Conservation (phyloP, 2,113 vertebrate genomes). For the Crotalus tigris region DNA sequence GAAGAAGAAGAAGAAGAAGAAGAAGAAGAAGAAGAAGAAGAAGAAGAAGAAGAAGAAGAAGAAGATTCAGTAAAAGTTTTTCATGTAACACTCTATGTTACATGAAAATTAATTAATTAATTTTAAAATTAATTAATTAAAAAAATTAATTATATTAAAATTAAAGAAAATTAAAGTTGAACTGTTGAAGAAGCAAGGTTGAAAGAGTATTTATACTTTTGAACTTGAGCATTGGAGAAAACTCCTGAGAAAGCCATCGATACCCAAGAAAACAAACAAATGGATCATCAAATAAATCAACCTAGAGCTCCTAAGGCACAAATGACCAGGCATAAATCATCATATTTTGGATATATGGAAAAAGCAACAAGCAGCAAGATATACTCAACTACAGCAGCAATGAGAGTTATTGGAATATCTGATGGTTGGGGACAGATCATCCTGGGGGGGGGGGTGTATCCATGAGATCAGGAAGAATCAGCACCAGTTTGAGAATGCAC, state of each 20-base stretch:
- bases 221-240: background rate
- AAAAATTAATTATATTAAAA: too few species aligned
- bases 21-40: too few species aligned
- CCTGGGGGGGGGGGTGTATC: background rate
- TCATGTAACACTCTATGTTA: background rate
- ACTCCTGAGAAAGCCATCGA: background rate
- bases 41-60: too few species aligned
- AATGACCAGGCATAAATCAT: background rate
- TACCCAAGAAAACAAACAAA: background rate
- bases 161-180: background rate
- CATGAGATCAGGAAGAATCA: background rate
- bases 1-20: too few species aligned
- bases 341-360: background rate
- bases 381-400: background rate
- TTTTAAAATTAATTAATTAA: too few species aligned
- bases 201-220: background rate
- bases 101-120: too few species aligned
- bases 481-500: background rate
- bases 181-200: background rate
- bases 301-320: background rate
- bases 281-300: background rate
- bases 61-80: background rate
- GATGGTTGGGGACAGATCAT: background rate
- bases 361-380: background rate
- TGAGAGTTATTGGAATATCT: background rate